Percentiles rank a stretch among this genome's conserved stretches.
phyloP scores from a whole-genome alignment of 1,140 invertebrate species.

The Lepeophtheirus salmonis region DNA sequence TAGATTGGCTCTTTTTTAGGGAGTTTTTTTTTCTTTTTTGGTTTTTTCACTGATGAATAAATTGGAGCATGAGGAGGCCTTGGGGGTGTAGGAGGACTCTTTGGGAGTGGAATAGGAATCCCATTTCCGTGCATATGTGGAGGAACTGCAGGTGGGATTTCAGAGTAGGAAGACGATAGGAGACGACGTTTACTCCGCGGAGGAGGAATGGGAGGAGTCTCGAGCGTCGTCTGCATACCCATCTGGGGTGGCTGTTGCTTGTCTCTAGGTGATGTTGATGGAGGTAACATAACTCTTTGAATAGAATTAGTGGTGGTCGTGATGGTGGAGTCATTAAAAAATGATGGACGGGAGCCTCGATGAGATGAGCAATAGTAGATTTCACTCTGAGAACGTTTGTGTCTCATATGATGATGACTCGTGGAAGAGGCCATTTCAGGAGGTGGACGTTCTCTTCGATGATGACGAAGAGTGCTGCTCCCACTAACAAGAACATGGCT shows the following conservation, averaged over 20 bases:
- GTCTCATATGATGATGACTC: no score
- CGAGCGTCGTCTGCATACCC: no score
- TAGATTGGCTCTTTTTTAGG: background rate
- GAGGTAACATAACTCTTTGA: background rate
- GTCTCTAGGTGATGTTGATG: no score
- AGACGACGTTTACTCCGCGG: background rate
- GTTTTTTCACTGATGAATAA: background rate
- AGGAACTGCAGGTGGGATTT: background rate
- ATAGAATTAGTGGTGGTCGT: background rate
- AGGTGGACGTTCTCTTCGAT: background rate
- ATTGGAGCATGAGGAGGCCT: conserved; percentile 6
- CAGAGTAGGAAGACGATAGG: background rate
- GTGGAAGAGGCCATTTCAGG: background rate
- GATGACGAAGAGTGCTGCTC: background rate
- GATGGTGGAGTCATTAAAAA: background rate
- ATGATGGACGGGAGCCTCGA: no score
- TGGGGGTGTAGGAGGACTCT: conserved; percentile 7
- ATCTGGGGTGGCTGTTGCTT: no score
- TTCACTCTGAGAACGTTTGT: background rate
- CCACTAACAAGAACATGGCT: no score
- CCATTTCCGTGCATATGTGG: conserved; percentile 4
- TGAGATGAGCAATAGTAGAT: no score
- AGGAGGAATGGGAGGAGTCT: background rate
- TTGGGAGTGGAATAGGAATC: background rate
- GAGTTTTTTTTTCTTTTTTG: background rate